Evolutionary conservation across 2,113 vertebrate species (phyloP), one percentile per base, ranked within the genome.

Genomic region (Nycticorax nycticorax): DNA sequence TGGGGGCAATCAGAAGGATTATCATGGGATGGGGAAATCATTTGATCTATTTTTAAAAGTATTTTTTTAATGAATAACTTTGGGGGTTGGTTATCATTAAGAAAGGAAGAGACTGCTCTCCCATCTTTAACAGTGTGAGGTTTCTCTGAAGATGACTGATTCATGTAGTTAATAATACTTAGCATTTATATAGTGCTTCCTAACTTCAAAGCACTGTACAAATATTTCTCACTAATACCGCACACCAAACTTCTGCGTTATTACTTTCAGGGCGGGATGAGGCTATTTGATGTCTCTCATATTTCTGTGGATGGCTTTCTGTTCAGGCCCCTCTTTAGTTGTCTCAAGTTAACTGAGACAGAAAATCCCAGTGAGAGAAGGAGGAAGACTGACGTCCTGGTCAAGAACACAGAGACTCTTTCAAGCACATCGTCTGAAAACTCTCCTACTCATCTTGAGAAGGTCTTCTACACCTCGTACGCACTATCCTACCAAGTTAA

Each of bases 11-110:
- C 88, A 86, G 92, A 88, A 19, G 96, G 93, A 96, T 95, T 97
- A 97, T 95, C 94, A 85, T 6, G 41, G 86, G 88, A 93, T 82
- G 77, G 63, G 57, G 55, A 96, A 96, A 92, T 47, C 83, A 90
- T 97, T 97, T 97, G 97, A 97, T 97, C 96, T 97, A 94, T 97
- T 97, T 97, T 94, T 96, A 93, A 97, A 95, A 86, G 75, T 74
- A 50, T 89, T 91, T 92, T 85, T 92, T 95, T 96, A 88, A 94
- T 96, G 28, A 96, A 96, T 97, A 97, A 95, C 69, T 92, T 92
- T 86, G 63, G 83, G 56, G 27, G 53, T 50, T 94, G 84, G 91
- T 96, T 96, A 94, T 97, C 95, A 95, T 97, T 97, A 96, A 83
- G 84, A 93, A 95, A 85, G 23, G 62, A 87, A 96, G 84, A 96